These are phyloP conservation scores for Apeltes quadracus DNA, from an alignment of 2,113 vertebrate species.

Conservation along the genomic window DNA sequence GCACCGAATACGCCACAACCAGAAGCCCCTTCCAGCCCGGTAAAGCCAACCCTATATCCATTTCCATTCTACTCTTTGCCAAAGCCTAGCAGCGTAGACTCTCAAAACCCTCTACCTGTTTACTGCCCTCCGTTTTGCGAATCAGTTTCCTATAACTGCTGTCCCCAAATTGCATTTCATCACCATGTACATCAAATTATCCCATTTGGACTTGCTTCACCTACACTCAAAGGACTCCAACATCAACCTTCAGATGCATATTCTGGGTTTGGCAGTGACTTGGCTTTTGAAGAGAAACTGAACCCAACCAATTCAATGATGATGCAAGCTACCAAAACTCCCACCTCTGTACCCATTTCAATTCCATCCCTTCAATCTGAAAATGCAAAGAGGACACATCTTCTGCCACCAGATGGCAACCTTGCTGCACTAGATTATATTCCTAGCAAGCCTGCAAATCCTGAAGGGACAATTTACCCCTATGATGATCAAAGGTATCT, in stretches of 20 bases:
- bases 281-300: slow-evolving; percentile 19
- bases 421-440: background rate
- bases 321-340: background rate
- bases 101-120: background rate
- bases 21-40: background rate
- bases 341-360: background rate
- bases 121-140: slow-evolving; percentile 54
- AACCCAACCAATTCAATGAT: background rate
- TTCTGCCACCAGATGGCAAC: slow-evolving; percentile 53
- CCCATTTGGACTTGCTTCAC: slow-evolving; percentile 1
- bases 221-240: slow-evolving; percentile 1
- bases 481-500: background rate
- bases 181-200: slow-evolving; percentile 68
- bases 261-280: background rate
- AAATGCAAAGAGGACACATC: slow-evolving; percentile 19
- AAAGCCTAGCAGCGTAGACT: background rate
- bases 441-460: background rate
- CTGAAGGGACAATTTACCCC: background rate
- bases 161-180: slow-evolving; percentile 65
- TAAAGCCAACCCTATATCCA: background rate
- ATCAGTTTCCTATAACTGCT: slow-evolving; percentile 57
- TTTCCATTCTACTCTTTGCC: background rate
- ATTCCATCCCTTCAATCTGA: background rate
- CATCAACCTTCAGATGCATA: background rate
- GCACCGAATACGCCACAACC: background rate